phyloP scores from a whole-genome alignment of 2,888 invertebrate species.

The Acronicta aceris region DNA sequence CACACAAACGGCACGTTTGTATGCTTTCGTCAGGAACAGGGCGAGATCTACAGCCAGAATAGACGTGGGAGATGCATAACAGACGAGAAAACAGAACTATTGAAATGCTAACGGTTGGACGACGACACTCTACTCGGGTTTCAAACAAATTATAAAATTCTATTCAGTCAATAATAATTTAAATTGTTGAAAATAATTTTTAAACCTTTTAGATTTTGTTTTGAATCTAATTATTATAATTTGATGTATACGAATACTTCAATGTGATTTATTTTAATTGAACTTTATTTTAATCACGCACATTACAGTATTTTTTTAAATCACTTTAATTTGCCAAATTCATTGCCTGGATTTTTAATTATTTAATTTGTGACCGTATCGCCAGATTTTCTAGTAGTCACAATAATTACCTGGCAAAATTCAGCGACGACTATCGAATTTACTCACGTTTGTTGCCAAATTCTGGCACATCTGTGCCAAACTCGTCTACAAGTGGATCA shows the following conservation, averaged over 20 bases:
- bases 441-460: constrained; percentile 6
- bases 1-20: constrained; percentile 43
- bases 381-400: background rate
- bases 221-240: background rate
- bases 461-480: background rate
- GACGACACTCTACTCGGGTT: constrained; percentile 69
- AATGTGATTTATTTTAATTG: too few relatives aligned
- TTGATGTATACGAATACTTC: too few relatives aligned
- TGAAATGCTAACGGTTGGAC: constrained; percentile 70
- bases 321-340: too few relatives aligned
- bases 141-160: background rate
- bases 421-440: constrained; percentile 6
- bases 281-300: too few relatives aligned
- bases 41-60: constrained; percentile 60
- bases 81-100: constrained; percentile 77
- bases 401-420: background rate
- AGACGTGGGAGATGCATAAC: constrained; percentile 78
- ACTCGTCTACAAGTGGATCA: background rate
- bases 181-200: background rate
- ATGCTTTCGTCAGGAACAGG: constrained; percentile 47
- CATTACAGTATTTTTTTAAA: too few relatives aligned
- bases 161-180: background rate
- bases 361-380: too few relatives aligned
- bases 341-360: too few relatives aligned
- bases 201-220: background rate